Evolutionary conservation across 2,113 vertebrate species (phyloP), one percentile per base, ranked within the genome.

Genomic region (Taxidea taxus): DNA sequence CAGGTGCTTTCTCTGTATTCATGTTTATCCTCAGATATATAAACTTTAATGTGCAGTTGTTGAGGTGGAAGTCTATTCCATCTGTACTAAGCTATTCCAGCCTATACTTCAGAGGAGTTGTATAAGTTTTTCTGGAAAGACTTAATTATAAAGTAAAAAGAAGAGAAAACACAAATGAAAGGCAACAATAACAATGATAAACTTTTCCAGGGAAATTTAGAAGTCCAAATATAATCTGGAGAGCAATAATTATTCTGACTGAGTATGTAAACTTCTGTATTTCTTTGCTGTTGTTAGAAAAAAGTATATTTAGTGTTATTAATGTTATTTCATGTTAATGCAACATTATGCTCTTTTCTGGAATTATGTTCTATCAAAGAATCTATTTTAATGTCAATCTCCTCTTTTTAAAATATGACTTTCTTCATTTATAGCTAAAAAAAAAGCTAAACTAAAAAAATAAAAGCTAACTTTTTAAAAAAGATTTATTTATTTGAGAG

Each of bases 321-420:
- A 97, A 80, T 72, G 10, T 84, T 68, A 82, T 70, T 92, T 62
- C 85, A 72, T 92, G 72, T 70, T 89, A 92, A 86, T 80, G 39
- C 60, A 93, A 86, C 56, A 27, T 92, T 60, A 84, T 60, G 11
- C 23, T 90, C 23, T 72, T 86, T 93, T 81, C 9, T 31, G 70
- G 13, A 90, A 62, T 87, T 94, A 74, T 60, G 25, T 42, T 91
- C 23, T 87, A 18, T 77, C 66, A 91, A 70, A 51, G 54, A 49
- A 60, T 66, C 12, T 34, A 49, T 74, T 87, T 87, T 29, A 90
- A 29, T 56, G 3, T 86, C 11, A 78, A 13, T 64, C 54, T 91
- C 1, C 54, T 84, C 12, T 58, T 84, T 91, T 78, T 29, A 34
- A 91, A 77, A 37, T 78, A 70, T 4, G 49, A 78, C 23, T 21